Evolutionary conservation across 2,113 vertebrate genomes (phyloP).

Genomic region (Australoheros scitulus): DNA sequence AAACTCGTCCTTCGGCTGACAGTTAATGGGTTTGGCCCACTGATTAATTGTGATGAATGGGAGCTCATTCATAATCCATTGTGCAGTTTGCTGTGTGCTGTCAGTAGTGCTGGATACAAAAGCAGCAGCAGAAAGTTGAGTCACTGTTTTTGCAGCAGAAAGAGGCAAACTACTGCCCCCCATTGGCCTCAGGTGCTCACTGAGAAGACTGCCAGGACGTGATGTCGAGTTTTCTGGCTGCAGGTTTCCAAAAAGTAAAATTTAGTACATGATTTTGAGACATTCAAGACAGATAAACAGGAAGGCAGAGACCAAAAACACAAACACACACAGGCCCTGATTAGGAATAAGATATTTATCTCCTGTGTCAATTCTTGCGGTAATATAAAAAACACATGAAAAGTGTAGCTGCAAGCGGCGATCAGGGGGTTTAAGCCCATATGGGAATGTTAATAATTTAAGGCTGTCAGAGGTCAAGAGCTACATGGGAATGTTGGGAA

Average conservation of each 20-base stretch:
- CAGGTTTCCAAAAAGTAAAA: conserved; percentile 13
- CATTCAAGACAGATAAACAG: conserved; percentile 22
- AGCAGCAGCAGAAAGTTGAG: neutral
- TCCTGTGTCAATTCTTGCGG: conserved; percentile 32
- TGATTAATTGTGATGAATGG: conserved; percentile 73
- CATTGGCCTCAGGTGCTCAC: conserved; percentile 46
- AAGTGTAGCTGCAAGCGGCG: conserved; percentile 65
- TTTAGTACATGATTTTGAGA: conserved; percentile 3
- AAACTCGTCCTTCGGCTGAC: conserved; percentile 54
- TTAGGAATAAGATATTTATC: conserved; percentile 54
- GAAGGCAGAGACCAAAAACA: conserved; percentile 13
- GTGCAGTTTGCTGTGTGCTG: conserved; percentile 55
- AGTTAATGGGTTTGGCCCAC: conserved; percentile 64
- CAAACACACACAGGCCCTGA: conserved; percentile 23
- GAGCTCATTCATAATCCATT: conserved; percentile 62
- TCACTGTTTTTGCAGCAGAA: conserved; percentile 9
- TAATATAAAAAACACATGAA: conserved; percentile 72
- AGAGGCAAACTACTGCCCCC: conserved; percentile 74
- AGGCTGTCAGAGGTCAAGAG: conserved; percentile 75
- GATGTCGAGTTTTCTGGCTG: neutral
- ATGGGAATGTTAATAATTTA: conserved; percentile 79
- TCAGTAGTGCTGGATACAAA: conserved; percentile 34
- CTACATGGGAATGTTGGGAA: conserved; percentile 72
- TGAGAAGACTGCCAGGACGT: neutral
- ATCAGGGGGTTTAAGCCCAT: conserved; percentile 68